phyloP scores from a whole-genome alignment of 2,888 invertebrate genomes.

The Hirtodrosophila alboralis region DNA sequence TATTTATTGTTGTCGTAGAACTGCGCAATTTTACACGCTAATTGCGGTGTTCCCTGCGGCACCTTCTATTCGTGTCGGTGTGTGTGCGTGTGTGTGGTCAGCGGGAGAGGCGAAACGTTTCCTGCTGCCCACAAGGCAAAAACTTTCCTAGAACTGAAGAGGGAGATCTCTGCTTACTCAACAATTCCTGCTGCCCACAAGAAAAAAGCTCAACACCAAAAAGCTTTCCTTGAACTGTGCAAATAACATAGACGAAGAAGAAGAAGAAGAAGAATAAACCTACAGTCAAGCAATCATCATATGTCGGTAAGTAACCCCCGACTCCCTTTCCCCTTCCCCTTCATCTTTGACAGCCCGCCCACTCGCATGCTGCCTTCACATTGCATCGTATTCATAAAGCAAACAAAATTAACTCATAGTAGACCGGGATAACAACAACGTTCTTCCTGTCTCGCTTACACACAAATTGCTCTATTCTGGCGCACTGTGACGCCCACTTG shows the following conservation, averaged over 20 bases:
- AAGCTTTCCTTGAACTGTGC: slow-evolving; percentile 9
- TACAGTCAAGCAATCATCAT: slow-evolving; percentile 6
- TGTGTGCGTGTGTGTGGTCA: slow-evolving; percentile 1
- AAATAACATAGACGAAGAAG: slow-evolving; percentile 8
- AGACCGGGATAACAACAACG: slow-evolving; percentile 23
- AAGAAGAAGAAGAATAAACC: no score
- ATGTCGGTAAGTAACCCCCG: slow-evolving; percentile 29
- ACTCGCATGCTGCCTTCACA: slow-evolving; percentile 21
- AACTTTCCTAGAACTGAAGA: no score
- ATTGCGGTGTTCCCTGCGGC: slow-evolving; percentile 29
- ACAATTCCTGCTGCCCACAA: slow-evolving; percentile 4
- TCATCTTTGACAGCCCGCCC: slow-evolving; percentile 28
- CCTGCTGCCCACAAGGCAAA: slow-evolving; percentile 8
- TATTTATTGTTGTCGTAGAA: slow-evolving; percentile 61
- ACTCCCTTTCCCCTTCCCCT: background rate
- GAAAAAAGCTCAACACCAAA: slow-evolving; percentile 14
- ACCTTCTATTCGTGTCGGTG: slow-evolving; percentile 1
- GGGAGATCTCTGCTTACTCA: slow-evolving; percentile 8
- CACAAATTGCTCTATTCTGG: slow-evolving; percentile 70
- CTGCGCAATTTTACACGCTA: slow-evolving; percentile 47
- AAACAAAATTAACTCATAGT: slow-evolving; percentile 68
- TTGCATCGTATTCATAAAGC: slow-evolving; percentile 13
- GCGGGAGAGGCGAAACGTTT: slow-evolving; percentile 5
- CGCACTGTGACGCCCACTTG: slow-evolving; percentile 63
- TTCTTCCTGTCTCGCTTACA: slow-evolving; percentile 18